These are phyloP conservation scores for Epinephelus moara DNA, from an alignment of 2,113 vertebrate species.

Conservation along the genomic window DNA sequence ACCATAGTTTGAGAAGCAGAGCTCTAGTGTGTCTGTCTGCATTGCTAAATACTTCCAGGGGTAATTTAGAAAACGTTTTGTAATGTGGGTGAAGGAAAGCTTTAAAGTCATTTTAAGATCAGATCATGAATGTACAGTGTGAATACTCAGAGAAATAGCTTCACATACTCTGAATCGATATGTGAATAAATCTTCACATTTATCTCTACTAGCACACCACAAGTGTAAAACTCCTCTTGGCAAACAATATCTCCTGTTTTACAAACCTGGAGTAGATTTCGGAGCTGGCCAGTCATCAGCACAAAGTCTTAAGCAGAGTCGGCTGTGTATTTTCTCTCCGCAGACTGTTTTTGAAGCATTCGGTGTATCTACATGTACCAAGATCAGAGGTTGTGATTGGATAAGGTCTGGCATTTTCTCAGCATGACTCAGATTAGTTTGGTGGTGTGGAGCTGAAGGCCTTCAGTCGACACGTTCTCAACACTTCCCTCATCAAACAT, in stretches of 20 bases:
- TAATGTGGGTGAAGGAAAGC: neutral
- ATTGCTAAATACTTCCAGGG: neutral
- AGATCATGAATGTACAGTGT: neutral
- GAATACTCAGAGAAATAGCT: constrained; percentile 21
- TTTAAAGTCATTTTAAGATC: neutral
- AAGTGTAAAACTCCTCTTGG: constrained; percentile 36
- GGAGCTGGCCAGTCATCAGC: neutral
- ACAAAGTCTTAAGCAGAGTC: neutral
- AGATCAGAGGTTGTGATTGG: constrained; percentile 32
- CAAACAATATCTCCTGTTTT: constrained; percentile 3
- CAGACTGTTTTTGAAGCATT: neutral
- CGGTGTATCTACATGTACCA: neutral
- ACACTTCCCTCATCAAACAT: constrained; percentile 68
- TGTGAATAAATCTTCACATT: constrained; percentile 25
- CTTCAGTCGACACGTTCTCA: constrained; percentile 31
- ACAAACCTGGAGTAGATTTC: constrained; percentile 20
- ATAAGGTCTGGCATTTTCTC: constrained; percentile 35
- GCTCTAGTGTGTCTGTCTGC: too few relatives aligned
- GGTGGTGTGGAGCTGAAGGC: constrained; percentile 43
- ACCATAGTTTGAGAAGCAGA: too few relatives aligned
- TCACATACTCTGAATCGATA: neutral
- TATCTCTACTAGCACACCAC: constrained; percentile 8
- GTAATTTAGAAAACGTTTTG: neutral
- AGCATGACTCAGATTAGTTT: constrained; percentile 52
- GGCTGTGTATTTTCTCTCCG: neutral